Base-by-base conservation (phyloP, 2,888 invertebrate genomes). In the Hyles lineata region DNA sequence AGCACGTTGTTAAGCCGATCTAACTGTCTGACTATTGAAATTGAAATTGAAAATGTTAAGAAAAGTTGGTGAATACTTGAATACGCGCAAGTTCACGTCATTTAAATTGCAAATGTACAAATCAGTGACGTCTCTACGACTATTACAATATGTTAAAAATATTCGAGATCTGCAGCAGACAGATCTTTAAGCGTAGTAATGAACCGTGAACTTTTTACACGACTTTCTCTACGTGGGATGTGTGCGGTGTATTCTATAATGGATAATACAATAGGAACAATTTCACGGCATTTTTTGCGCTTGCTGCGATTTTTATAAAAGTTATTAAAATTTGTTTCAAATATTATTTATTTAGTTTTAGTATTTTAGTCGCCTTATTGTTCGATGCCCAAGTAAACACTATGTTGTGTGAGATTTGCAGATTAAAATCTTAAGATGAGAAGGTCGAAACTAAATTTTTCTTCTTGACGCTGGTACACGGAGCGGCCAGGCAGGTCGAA, bases 191-290 rank as follows among this genome's bases (percentile, higher is more conserved):
- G 55, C 55, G 19, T 55, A n/a, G 55, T 55, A 55, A 55, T 55
- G 55, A n/a, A 55, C 55, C 55, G n/a, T 55, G n/a, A 55, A 55
- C 55, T 55, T 55, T 55, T 55, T 55, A n/a, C n/a, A 55, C n/a
- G n/a, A 17, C 55, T 55, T 55, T 55, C 19, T 55, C 55, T n/a
- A n/a, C 17, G 55, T 55, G 55, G n/a, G 55, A 17, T 55, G n/a
- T 55, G 55, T 55, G n/a, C 8, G 55, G 7, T n/a, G n/a, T 55
- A 55, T 55, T 55, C 15, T 15, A 43, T 43, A 43, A 15, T 43
- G 11, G 43, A 43, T 43, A 55, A 55, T 55, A 55, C 55, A 55
- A 55, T 55, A n/a, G 17, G 15, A n/a, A 55, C 5, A 55, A 55
- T 55, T 55, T 55, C 55, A 55, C 55, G 55, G 6, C n/a, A 55